phyloP scores from a whole-genome alignment of 2,113 vertebrate genomes.

The Zosterops japonicus region DNA sequence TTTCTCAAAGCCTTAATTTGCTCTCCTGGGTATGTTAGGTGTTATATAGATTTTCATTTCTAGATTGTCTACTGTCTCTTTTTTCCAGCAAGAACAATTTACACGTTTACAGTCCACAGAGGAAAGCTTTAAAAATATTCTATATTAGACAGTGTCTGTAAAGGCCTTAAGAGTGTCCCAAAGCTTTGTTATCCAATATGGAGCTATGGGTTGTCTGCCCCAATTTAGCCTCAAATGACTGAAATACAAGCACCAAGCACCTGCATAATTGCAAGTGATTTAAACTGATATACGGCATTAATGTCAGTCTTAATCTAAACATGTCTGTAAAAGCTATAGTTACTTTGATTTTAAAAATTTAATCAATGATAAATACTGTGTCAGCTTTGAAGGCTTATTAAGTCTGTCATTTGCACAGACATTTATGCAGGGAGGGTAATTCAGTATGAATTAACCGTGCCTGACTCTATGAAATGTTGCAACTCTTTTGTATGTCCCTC shows the following conservation, averaged over 20 bases:
- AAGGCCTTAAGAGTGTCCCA: neutral
- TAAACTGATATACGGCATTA: slow-evolving; percentile 22
- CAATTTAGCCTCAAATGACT: neutral
- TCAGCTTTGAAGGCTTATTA: slow-evolving; percentile 60
- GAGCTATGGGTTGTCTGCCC: neutral
- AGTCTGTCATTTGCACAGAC: slow-evolving; percentile 34
- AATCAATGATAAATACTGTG: slow-evolving; percentile 62
- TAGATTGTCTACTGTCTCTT: neutral
- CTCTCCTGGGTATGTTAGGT: neutral
- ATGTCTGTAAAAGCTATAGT: slow-evolving; percentile 43
- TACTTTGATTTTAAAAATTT: slow-evolving; percentile 56
- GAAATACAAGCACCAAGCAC: neutral
- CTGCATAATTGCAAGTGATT: slow-evolving; percentile 40
- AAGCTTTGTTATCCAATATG: neutral
- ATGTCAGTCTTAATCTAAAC: slow-evolving; percentile 57
- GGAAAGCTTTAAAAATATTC: neutral
- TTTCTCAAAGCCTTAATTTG: slow-evolving; percentile 18
- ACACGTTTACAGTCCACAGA: neutral
- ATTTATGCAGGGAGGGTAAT: slow-evolving; percentile 11
- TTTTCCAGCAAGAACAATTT: neutral
- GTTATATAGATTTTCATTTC: neutral
- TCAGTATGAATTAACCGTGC: neutral
- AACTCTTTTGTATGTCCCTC: neutral
- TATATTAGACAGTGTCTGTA: neutral
- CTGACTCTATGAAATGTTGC: neutral